Base-by-base conservation (phyloP, 2,113 vertebrate species). In the Passer montanus region DNA sequence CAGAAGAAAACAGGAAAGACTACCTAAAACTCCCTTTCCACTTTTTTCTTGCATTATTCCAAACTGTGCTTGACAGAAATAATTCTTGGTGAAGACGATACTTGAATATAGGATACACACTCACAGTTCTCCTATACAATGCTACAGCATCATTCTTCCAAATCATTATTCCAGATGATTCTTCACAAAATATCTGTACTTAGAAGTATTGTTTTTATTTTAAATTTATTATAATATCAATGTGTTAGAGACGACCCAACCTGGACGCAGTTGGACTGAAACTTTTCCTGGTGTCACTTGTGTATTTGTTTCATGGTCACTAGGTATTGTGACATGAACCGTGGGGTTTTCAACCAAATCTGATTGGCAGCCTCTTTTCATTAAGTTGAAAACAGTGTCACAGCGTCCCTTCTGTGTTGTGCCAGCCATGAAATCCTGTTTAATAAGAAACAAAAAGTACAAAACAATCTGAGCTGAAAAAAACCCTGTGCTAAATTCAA, bases 201-300 rank as follows among this genome's bases (percentile, higher is more conserved):
- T 80, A 63, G 13, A 31, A 66, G 11, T 14, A 69, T 6, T n/a
- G 6, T 14, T 73, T 52, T 74, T 53, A 64, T 35, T 87, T 78
- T 84, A 56, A 70, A 49, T 49, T 73, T 43, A 73, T 44, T 82
- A 58, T 31, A 63, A 43, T 26, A 95, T 59, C 74, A 90, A 67
- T 56, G 53, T 84, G 67, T 94, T 91, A 95, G 87, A 96, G 87
- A 94, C 10, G 44, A 95, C 49, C 96, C 83, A 97, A 99, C 99
- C 99, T 99, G 99, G 98, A 87, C 93, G 98, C 55, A 99, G 98
- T 4, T 98, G 98, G 91, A 99, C 72, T 63, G 97, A 98, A 93
- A 99, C 98, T 96, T 99, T 98, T 95, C 83, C 97, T 33, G 99
- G 99, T n/a, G 98, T 98, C 97, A 99, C 99, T 97, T 99, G 99